Conservation (phyloP, 2,113 vertebrate species). For the Oenanthe oenanthe region DNA sequence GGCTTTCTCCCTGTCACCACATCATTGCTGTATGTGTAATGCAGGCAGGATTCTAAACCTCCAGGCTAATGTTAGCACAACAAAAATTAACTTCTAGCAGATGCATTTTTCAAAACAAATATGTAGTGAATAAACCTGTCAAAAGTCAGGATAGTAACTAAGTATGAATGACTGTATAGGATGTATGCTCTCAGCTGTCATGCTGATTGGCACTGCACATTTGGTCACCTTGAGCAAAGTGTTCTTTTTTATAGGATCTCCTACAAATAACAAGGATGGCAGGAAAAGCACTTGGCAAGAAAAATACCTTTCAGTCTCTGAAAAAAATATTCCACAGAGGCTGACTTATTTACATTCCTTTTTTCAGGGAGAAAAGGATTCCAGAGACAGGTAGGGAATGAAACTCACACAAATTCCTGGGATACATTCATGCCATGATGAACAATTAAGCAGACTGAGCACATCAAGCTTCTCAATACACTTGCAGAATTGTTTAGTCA, state of each 20-base stretch:
- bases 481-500: not conserved
- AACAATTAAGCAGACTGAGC: not conserved
- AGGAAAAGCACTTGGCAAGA: not conserved
- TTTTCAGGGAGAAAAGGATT: not conserved
- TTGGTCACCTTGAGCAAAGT: not conserved
- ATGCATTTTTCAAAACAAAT: not conserved
- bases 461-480: not conserved
- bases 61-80: not conserved
- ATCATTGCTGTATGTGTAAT: not conserved
- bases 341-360: not conserved
- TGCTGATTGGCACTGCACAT: not conserved
- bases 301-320: not conserved
- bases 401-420: not conserved
- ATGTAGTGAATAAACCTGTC: not conserved
- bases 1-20: not conserved
- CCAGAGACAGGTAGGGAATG: not conserved
- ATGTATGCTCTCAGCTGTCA: not conserved
- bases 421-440: not conserved
- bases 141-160: not conserved
- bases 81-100: not conserved
- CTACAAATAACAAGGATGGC: not conserved
- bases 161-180: not conserved
- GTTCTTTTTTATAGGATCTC: not conserved
- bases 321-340: not conserved
- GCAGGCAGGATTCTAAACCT: not conserved